Conservation (phyloP, 2,888 invertebrate genomes). For the Bugula neritina region DNA sequence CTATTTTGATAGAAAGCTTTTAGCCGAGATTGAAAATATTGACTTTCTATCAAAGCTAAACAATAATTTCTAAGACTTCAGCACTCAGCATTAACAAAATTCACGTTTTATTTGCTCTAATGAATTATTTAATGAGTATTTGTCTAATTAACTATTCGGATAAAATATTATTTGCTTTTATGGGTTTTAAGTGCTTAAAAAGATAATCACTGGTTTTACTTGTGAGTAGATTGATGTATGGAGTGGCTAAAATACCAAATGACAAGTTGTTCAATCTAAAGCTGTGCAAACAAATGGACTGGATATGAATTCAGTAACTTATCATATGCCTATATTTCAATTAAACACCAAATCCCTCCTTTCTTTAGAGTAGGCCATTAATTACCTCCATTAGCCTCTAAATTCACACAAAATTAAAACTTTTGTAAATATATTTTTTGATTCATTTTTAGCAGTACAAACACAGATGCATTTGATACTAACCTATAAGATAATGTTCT, state of each 20-base stretch:
- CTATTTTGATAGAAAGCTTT: background rate
- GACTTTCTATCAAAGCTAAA: background rate
- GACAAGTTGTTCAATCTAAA: conserved; percentile 18
- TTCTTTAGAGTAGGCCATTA: background rate
- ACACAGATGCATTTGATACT: background rate
- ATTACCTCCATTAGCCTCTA: conserved; percentile 11
- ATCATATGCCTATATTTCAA: background rate
- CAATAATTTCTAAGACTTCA: background rate
- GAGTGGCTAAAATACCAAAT: background rate
- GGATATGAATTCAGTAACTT: conserved; percentile 19
- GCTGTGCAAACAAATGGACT: conserved; percentile 18
- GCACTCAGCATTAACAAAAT: background rate
- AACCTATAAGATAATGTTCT: background rate
- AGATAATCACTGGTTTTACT: conserved; percentile 5
- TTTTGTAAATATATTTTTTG: background rate
- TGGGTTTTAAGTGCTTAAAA: conserved; percentile 23
- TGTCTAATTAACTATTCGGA: background rate
- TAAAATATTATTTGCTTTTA: conserved; percentile 24
- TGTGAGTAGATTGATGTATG: background rate
- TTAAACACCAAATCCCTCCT: background rate
- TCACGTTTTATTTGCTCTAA: conserved; percentile 7
- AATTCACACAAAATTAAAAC: background rate
- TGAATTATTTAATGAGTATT: background rate
- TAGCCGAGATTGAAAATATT: background rate
- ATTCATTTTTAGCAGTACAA: background rate